Evolutionary conservation across 2,888 invertebrate species (phyloP).

Genomic region (Temnothorax rugatulus): DNA sequence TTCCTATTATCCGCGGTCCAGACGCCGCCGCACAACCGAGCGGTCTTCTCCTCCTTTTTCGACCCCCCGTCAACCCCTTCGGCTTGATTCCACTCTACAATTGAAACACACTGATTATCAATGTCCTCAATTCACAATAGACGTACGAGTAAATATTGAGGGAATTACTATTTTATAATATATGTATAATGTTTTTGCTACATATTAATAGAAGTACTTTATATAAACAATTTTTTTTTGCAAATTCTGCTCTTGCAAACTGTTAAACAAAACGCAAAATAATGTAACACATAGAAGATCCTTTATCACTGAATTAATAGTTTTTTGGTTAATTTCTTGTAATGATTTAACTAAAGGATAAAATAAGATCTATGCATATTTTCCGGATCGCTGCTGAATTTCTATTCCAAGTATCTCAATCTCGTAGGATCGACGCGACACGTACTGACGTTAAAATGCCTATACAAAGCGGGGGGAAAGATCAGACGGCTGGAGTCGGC

Average conservation of each 20-base stretch:
- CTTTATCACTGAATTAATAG: background rate
- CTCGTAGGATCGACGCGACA: conserved; percentile 32
- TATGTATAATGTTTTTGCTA: background rate
- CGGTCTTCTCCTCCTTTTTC: conserved; percentile 64
- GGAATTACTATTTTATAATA: background rate
- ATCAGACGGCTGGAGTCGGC: conserved; percentile 58
- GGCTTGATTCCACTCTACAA: conserved; percentile 67
- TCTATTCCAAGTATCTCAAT: background rate
- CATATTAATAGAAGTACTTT: conserved; percentile 1
- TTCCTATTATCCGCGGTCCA: conserved; percentile 85
- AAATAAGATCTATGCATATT: background rate
- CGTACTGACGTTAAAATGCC: conserved; percentile 55
- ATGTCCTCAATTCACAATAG: conserved; percentile 63
- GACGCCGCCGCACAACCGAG: conserved; percentile 79
- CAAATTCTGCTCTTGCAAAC: background rate
- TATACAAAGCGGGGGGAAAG: conserved; percentile 28
- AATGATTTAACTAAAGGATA: background rate
- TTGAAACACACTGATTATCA: conserved; percentile 70
- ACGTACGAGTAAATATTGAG: background rate
- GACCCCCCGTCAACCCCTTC: conserved; percentile 73
- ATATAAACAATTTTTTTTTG: background rate
- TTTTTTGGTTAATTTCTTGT: background rate
- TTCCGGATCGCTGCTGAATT: background rate
- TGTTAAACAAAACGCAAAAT: background rate
- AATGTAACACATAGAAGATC: background rate